phyloP scores from a whole-genome alignment of 92 coral and sea anemone genomes.

The Palythoa heliodiscus region DNA sequence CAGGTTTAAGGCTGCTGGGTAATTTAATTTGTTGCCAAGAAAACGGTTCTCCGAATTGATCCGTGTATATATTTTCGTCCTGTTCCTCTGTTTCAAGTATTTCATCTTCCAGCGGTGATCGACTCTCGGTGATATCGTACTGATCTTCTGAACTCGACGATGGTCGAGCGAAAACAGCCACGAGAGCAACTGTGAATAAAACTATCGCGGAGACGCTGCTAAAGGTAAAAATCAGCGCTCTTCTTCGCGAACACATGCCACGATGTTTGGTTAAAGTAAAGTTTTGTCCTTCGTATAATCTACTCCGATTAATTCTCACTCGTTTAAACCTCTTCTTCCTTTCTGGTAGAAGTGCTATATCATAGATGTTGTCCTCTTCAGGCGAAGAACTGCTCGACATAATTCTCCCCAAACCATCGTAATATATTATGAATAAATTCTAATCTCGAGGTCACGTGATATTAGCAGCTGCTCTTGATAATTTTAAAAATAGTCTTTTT shows the following conservation, averaged over 20 bases:
- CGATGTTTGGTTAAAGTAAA: slow-evolving; percentile 6
- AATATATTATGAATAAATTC: slow-evolving; percentile 20
- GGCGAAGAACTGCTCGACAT: slow-evolving; percentile 45
- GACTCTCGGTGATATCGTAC: slow-evolving; percentile 43
- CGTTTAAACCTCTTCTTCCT: slow-evolving; percentile 50
- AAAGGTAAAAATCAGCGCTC: slow-evolving; percentile 64
- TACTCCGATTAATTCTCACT: slow-evolving; percentile 53
- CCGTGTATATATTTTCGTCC: slow-evolving; percentile 33
- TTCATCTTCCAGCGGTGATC: slow-evolving; percentile 57
- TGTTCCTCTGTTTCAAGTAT: slow-evolving; percentile 11
- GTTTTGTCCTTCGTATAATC: slow-evolving; percentile 49
- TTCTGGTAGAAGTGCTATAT: slow-evolving; percentile 79
- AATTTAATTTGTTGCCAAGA: slow-evolving; percentile 63
- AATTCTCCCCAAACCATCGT: slow-evolving; percentile 32
- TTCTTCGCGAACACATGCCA: slow-evolving; percentile 74
- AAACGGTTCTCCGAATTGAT: slow-evolving; percentile 33
- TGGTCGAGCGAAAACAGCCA: slow-evolving; percentile 77
- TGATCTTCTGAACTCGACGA: slow-evolving; percentile 72
- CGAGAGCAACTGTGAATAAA: slow-evolving; percentile 66
- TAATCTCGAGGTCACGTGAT: slow-evolving; percentile 39
- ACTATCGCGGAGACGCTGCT: slow-evolving; percentile 64
- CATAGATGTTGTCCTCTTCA: slow-evolving; percentile 70
- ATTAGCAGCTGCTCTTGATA: neutral
- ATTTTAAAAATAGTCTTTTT: neutral
- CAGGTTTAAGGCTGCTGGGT: slow-evolving; percentile 70